Evolutionary conservation across 2,888 invertebrate genomes (phyloP).

Genomic region (Ornithoptera alexandrae): DNA sequence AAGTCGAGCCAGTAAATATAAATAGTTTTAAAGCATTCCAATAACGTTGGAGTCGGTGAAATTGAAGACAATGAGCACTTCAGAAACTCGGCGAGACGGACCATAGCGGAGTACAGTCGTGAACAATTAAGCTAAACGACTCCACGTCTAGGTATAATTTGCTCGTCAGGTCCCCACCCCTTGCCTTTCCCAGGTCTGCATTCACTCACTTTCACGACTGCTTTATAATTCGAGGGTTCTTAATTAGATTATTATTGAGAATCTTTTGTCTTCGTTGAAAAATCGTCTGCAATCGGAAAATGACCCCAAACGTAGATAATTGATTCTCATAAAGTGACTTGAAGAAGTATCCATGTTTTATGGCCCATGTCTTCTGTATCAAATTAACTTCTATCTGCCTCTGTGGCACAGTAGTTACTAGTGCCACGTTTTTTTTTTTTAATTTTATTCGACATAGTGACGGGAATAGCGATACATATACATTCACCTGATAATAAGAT

Average conservation of each 20-base stretch:
- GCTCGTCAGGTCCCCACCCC: conserved; percentile 49
- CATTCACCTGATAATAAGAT: too few relatives aligned
- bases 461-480: too few relatives aligned
- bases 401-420: background rate
- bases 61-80: conserved; percentile 23
- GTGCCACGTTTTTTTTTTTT: too few relatives aligned
- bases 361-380: conserved; percentile 13
- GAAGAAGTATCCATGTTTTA: conserved; percentile 39
- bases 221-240: background rate
- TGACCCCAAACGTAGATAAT: too few relatives aligned
- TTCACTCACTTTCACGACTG: conserved; percentile 41
- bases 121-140: conserved; percentile 66
- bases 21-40: conserved; percentile 12
- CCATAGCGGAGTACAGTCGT: conserved; percentile 36
- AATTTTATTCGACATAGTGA: too few relatives aligned
- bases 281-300: too few relatives aligned
- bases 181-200: conserved; percentile 39
- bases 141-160: conserved; percentile 55
- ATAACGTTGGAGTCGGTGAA: conserved; percentile 15
- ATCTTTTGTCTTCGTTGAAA: too few relatives aligned
- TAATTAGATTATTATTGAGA: background rate
- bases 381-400: conserved; percentile 18
- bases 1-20: background rate
- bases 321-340: too few relatives aligned
- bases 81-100: conserved; percentile 19